Percentiles rank a stretch among this genome's conserved stretches.
These are phyloP conservation scores for Gymnoscelis rufifasciata DNA, from an alignment of 2,888 invertebrate genomes.

Conservation along the genomic window DNA sequence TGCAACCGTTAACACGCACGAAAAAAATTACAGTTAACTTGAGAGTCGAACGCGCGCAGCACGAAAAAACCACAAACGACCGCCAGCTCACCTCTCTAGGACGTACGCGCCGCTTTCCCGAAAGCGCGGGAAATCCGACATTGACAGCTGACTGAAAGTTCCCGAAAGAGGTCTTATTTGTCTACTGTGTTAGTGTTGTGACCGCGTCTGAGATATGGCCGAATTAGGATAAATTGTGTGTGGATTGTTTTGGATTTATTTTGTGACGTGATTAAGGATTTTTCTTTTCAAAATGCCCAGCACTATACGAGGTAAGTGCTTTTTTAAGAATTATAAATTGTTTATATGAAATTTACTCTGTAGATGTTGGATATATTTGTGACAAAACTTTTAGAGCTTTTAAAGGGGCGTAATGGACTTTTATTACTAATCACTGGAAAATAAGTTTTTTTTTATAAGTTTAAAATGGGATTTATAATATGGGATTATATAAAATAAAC, in stretches of 20 bases:
- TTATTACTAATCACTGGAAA: too few species aligned
- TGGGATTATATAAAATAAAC: too few species aligned
- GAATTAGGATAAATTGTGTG: constrained; percentile 51
- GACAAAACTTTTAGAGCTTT: too few species aligned
- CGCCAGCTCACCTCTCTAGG: constrained; percentile 61
- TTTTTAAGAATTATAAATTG: too few species aligned
- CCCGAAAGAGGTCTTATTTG: constrained; percentile 13
- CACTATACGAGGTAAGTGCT: constrained; percentile 70
- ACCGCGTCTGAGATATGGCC: constrained; percentile 43
- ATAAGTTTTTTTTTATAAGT: too few species aligned
- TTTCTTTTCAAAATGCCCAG: constrained; percentile 71
- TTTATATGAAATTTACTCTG: too few species aligned
- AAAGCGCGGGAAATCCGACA: constrained; percentile 54
- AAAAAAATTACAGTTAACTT: constrained; percentile 75
- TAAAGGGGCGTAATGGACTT: too few species aligned
- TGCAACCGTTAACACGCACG: constrained; percentile 67
- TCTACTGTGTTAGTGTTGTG: constrained; percentile 14
- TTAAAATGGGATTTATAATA: too few species aligned
- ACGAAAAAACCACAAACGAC: constrained; percentile 70
- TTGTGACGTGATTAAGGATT: constrained; percentile 44
- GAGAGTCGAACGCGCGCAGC: constrained; percentile 52
- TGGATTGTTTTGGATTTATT: constrained; percentile 45
- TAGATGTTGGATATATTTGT: too few species aligned
- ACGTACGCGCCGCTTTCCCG: constrained; percentile 52
- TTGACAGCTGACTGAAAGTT: constrained; percentile 47